These are phyloP conservation scores for Onychorhynchus coronatus DNA, from an alignment of 2,113 vertebrate species.

Conservation along the genomic window DNA sequence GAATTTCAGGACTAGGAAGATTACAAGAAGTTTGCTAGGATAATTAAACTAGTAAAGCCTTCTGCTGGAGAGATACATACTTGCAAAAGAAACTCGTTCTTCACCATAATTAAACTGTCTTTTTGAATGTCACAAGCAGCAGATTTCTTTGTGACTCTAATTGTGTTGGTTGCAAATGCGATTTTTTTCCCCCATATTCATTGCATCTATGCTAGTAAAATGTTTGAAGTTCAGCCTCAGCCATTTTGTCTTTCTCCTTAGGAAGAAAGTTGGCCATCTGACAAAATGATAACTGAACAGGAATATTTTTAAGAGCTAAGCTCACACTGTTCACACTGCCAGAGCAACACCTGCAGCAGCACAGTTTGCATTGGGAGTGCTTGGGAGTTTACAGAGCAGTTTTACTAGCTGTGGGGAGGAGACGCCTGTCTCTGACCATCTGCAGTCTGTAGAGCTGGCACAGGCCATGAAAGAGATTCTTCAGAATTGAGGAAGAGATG, in stretches of 20 bases:
- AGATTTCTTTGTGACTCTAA: background rate
- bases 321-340: background rate
- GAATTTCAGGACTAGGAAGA: background rate
- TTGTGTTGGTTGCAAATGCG: background rate
- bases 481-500: background rate
- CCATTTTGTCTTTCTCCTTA: background rate
- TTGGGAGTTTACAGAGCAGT: background rate
- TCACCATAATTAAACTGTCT: background rate
- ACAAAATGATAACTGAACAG: background rate
- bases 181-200: accelerated
- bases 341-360: constrained; percentile 4
- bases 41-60: background rate
- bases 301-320: background rate
- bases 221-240: background rate
- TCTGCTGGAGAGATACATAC: background rate
- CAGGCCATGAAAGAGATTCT: background rate
- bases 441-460: background rate
- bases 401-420: background rate
- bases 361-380: background rate
- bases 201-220: background rate
- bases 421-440: background rate
- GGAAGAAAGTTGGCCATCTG: background rate
- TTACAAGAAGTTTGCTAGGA: background rate
- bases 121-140: background rate
- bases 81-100: background rate